A percentile compares a stretch with the other conserved stretches of the same genome.
phyloP scores from a whole-genome alignment of 2,113 vertebrate genomes.

The Hypomesus transpacificus region DNA sequence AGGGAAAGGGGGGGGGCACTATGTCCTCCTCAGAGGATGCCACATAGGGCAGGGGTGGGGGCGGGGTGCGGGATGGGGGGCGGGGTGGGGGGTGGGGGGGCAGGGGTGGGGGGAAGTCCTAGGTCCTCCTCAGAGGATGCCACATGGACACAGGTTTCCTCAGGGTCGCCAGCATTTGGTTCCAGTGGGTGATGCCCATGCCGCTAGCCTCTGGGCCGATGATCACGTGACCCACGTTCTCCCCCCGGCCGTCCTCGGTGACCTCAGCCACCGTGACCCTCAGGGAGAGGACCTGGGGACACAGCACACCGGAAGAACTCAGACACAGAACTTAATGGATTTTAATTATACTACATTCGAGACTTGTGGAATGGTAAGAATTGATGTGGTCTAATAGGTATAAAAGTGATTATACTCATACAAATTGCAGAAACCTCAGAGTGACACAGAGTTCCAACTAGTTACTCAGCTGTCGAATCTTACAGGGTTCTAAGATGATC shows the following conservation, averaged over 20 bases:
- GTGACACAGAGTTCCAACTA: no score
- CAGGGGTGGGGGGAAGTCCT: constrained; percentile 31
- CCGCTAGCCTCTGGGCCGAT: constrained; percentile 89
- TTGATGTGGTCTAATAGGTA: no score
- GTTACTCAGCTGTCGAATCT: no score
- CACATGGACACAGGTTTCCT: constrained; percentile 97
- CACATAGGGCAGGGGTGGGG: background rate
- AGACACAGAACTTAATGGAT: no score
- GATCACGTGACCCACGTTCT: constrained; percentile 93
- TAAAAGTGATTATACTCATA: no score
- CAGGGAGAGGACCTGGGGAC: constrained; percentile 86
- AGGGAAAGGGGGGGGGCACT: background rate
- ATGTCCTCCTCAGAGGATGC: background rate
- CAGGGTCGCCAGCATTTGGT: constrained; percentile 97
- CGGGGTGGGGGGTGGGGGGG: constrained; percentile 12
- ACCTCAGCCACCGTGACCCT: constrained; percentile 91
- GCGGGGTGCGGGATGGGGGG: constrained; percentile 16
- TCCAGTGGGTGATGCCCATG: constrained; percentile 97
- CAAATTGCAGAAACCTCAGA: no score
- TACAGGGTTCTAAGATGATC: background rate
- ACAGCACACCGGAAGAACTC: background rate
- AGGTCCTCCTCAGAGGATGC: constrained; percentile 87
- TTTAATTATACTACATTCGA: no score
- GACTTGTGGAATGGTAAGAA: no score
- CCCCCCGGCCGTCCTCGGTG: constrained; percentile 82